A percentile compares a stretch with the other conserved stretches of the same genome.
These are phyloP conservation scores for Tanypteryx hageni DNA, from an alignment of 2,888 invertebrate species.

Conservation along the genomic window DNA sequence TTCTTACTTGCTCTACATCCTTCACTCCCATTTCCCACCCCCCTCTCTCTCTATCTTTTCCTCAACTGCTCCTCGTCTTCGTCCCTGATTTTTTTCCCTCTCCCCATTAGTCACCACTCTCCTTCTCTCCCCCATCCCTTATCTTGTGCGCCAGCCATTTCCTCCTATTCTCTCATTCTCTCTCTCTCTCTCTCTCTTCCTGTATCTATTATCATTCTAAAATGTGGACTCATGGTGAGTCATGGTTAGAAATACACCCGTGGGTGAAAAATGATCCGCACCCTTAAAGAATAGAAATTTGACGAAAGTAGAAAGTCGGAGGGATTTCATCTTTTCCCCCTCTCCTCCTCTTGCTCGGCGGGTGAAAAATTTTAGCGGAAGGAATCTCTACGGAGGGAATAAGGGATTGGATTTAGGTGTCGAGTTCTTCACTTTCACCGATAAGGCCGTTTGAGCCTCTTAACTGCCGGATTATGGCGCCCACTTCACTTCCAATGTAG, in stretches of 20 bases:
- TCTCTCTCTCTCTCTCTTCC: neutral
- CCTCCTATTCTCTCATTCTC: conserved; percentile 51
- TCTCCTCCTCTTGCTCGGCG: neutral
- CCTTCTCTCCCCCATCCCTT: neutral
- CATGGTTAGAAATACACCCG: conserved; percentile 21
- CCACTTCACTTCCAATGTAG: neutral
- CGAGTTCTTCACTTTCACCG: neutral
- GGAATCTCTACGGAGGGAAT: too few relatives aligned
- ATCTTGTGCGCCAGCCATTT: conserved; percentile 39
- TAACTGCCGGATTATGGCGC: conserved; percentile 13
- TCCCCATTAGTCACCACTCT: conserved; percentile 37
- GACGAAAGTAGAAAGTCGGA: neutral
- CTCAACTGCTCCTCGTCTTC: neutral
- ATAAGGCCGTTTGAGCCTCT: neutral
- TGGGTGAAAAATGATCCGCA: conserved; percentile 39
- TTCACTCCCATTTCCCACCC: neutral
- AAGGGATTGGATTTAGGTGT: neutral
- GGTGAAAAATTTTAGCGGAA: neutral
- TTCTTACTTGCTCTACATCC: neutral
- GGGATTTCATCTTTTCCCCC: neutral
- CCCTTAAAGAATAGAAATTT: neutral
- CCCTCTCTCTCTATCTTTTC: too few relatives aligned
- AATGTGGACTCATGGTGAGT: conserved; percentile 41
- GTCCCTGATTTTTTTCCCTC: neutral
- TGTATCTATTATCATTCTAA: conserved; percentile 57